These are phyloP conservation scores for Fragum whitleyi DNA, from an alignment of 2,888 invertebrate species.

Conservation along the genomic window DNA sequence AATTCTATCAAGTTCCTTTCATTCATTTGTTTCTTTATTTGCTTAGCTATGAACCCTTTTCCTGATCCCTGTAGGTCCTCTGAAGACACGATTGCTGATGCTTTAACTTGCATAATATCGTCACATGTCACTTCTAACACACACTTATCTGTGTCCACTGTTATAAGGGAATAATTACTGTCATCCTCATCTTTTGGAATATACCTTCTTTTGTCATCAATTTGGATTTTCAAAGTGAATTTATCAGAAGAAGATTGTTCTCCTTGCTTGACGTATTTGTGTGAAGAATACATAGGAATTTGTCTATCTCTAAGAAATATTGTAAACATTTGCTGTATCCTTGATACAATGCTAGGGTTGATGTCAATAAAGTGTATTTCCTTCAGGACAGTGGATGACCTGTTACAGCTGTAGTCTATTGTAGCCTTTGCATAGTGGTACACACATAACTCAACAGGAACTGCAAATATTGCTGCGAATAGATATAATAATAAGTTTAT, in stretches of 20 bases:
- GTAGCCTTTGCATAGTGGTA: constrained; percentile 67
- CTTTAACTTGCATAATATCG: constrained; percentile 15
- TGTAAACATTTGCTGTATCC: constrained; percentile 41
- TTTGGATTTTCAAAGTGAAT: background rate
- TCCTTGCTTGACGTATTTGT: constrained; percentile 5
- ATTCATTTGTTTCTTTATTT: background rate
- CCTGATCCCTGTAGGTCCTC: background rate
- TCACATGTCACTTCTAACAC: background rate
- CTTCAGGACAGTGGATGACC: constrained; percentile 24
- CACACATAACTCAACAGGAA: constrained; percentile 66
- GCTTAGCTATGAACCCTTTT: background rate
- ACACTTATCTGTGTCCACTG: background rate
- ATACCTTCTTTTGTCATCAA: background rate
- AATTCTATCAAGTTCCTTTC: background rate
- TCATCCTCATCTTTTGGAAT: background rate
- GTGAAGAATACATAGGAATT: constrained; percentile 1
- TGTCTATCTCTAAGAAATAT: background rate
- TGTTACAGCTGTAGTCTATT: constrained; percentile 38
- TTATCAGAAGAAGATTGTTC: background rate
- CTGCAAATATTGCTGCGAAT: constrained; percentile 67
- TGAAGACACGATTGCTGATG: constrained; percentile 9
- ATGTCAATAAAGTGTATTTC: constrained; percentile 72
- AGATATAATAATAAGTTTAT: no score
- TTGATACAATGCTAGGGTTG: constrained; percentile 50
- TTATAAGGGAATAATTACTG: background rate